Conservation (phyloP, 2,797 vertebrate species). For the Anas flavirostris region DNA sequence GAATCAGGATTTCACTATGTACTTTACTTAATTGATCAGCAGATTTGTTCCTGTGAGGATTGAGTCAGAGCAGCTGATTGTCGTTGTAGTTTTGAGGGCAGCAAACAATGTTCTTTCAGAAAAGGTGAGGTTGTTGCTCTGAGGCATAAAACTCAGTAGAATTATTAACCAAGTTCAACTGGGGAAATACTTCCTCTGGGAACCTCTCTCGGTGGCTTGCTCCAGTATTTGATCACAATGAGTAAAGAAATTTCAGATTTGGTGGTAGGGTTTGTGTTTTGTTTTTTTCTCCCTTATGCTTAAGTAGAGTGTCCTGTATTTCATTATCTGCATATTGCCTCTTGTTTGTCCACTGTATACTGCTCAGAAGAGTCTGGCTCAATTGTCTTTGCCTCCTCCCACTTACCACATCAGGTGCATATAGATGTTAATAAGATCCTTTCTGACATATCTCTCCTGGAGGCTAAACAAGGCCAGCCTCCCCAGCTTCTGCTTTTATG, state of each 20-base stretch:
- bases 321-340: background rate
- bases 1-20: slow-evolving; percentile 21
- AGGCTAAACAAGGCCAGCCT: background rate
- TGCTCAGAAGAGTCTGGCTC: background rate
- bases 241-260: background rate
- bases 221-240: background rate
- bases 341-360: background rate
- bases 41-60: slow-evolving; percentile 7
- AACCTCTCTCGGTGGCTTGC: background rate
- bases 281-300: background rate
- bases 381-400: background rate
- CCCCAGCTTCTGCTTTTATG: background rate
- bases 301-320: background rate
- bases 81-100: background rate
- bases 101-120: slow-evolving; percentile 23
- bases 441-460: background rate
- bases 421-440: background rate
- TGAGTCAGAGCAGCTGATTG: slow-evolving; percentile 44
- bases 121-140: slow-evolving; percentile 12
- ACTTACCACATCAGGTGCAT: background rate
- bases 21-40: slow-evolving; percentile 39
- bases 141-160: slow-evolving; percentile 8
- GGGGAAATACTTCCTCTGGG: background rate
- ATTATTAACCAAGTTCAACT: slow-evolving; percentile 37
- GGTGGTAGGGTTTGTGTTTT: background rate